These are phyloP conservation scores for Chloroceryle aenea DNA, from an alignment of 2,113 vertebrate genomes.

Conservation along the genomic window DNA sequence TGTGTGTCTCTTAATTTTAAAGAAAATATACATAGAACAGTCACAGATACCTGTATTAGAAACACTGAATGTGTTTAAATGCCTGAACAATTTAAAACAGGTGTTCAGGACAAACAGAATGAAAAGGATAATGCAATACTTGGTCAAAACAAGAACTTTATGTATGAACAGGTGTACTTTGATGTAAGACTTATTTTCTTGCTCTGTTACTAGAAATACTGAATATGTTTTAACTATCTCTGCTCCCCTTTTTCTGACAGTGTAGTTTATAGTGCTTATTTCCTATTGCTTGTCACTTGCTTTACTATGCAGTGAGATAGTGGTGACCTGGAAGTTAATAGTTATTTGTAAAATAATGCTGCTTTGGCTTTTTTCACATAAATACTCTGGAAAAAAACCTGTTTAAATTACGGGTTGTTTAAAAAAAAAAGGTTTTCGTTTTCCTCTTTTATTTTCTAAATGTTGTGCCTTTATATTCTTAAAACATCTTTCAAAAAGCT, in stretches of 20 bases:
- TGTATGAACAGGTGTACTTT: not conserved
- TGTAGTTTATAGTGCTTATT: not conserved
- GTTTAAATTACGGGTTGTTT: not conserved
- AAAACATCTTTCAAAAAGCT: not conserved
- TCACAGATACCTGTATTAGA: not conserved
- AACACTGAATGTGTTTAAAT: not conserved
- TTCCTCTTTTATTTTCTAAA: not conserved
- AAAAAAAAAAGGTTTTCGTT: not conserved
- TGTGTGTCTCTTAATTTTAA: not conserved
- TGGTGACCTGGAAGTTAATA: not conserved
- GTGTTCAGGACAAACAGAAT: not conserved
- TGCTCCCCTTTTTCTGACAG: not conserved
- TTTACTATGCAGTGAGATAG: not conserved
- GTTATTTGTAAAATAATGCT: not conserved
- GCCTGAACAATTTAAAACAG: not conserved
- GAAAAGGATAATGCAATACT: not conserved
- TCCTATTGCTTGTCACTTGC: not conserved
- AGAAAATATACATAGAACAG: not conserved
- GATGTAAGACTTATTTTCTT: not conserved
- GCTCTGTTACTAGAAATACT: not conserved
- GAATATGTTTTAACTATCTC: not conserved
- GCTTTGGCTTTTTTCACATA: not conserved
- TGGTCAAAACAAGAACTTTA: not conserved
- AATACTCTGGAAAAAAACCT: not conserved
- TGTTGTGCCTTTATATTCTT: not conserved